Evolutionary conservation across 1,140 invertebrate genomes (phyloP).

Genomic region (Pissodes strobi): DNA sequence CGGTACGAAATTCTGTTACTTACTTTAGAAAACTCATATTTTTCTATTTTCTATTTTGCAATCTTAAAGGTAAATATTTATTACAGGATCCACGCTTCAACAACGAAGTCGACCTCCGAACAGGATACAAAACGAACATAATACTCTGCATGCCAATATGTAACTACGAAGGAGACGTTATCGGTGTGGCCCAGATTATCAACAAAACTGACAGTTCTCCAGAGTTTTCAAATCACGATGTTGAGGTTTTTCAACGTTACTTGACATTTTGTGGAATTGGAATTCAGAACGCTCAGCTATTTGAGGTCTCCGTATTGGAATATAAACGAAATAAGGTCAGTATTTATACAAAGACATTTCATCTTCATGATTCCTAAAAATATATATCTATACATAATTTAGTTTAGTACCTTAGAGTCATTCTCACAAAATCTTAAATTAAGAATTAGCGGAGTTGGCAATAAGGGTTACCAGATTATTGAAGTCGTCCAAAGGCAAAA

Average conservation of each 20-base stretch:
- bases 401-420: no score
- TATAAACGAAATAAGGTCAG: slow-evolving; percentile 88
- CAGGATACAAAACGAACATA: slow-evolving; percentile 89
- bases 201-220: slow-evolving; percentile 88
- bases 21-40: slow-evolving; percentile 1
- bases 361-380: no score
- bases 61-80: no score
- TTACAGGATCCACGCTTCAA: slow-evolving; percentile 83
- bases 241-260: slow-evolving; percentile 85
- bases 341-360: no score
- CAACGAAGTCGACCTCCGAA: slow-evolving; percentile 86
- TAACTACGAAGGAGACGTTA: slow-evolving; percentile 93
- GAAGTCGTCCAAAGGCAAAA: no score
- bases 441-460: no score
- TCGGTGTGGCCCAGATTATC: slow-evolving; percentile 96
- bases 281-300: slow-evolving; percentile 95
- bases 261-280: slow-evolving; percentile 96
- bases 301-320: slow-evolving; percentile 91
- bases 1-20: no score
- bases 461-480: no score
- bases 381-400: no score
- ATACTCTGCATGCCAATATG: slow-evolving; percentile 95
- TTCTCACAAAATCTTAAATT: no score
- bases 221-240: slow-evolving; percentile 87
- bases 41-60: no score